Evolutionary conservation across 2,797 vertebrate species (phyloP), one percentile per base, ranked within the genome.

Genomic region (Molossus molossus): DNA sequence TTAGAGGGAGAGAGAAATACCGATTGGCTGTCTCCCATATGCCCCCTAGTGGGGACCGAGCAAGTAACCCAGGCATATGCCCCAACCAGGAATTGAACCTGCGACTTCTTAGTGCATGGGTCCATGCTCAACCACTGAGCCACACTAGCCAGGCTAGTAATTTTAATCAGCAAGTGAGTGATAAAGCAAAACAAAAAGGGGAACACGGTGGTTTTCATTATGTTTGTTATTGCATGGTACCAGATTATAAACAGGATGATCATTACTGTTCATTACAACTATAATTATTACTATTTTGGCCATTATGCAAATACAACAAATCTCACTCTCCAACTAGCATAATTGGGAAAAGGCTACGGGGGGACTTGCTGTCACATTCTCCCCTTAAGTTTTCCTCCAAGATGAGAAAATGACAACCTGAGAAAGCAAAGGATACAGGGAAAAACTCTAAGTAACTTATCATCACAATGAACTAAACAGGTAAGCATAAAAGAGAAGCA

Each of bases 401-500:
- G 45, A 93, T 91, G 37, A 82, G 45, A 92, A 96, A 95, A 87
- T 14, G 45, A 83, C 40, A 84, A 89, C 40, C 29, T 23, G 48
- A 53, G 50, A 92, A 65, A 85, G 85, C 58, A 87, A 91, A 14
- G 60, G 20, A 72, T 21, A 77, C 3, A 64, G 72, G 13, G n/a
- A 55, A 72, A 53, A 80, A 11, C n/a, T 25, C 23, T 55, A 75
- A 55, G 25, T 83, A 81, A 88, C 60, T 88, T 23, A 80, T 67
- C 15, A 37, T 29, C 50, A 85, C 25, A 75, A 0, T 73, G 33
- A 75, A 62, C 25, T 64, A n/a, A n/a, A 87, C 3, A 60, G 27
- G n/a, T 58, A 55, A 91, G 27, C 7, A 18, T 10, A 85, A 60
- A 75, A 69, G 17, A 83, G 76, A 94, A 17, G 50, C 12, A 69